phyloP scores from a whole-genome alignment of 2,888 invertebrate species.

The Arctia plantaginis region DNA sequence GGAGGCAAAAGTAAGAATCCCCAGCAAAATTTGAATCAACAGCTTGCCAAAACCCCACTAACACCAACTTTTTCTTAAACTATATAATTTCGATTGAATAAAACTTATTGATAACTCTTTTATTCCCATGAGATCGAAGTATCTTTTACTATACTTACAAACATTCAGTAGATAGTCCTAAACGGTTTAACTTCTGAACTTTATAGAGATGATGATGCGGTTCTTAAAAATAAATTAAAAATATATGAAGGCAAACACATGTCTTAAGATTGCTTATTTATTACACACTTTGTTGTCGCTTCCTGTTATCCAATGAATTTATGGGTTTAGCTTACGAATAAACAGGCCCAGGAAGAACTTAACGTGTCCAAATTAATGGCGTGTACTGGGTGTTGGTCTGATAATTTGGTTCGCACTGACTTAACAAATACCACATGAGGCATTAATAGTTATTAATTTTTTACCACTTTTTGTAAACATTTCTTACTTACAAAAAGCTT shows the following conservation, averaged over 20 bases:
- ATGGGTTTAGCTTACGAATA: constrained; percentile 78
- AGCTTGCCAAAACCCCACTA: constrained; percentile 54
- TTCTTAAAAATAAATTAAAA: constrained; percentile 62
- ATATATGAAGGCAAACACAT: constrained; percentile 69
- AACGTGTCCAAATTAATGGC: constrained; percentile 68
- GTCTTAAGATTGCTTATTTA: constrained; percentile 75
- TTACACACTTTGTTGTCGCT: constrained; percentile 77
- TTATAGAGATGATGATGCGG: constrained; percentile 72
- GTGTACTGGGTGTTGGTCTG: constrained; percentile 49
- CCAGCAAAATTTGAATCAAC: constrained; percentile 36
- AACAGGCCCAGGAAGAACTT: constrained; percentile 77
- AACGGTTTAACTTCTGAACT: constrained; percentile 68
- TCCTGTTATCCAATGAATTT: constrained; percentile 80
- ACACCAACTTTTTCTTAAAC: constrained; percentile 55
- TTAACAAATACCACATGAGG: constrained; percentile 39
- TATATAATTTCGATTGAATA: constrained; percentile 73
- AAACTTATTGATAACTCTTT: constrained; percentile 83
- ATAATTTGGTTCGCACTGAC: constrained; percentile 49
- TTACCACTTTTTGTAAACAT: constrained; percentile 21
- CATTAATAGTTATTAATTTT: constrained; percentile 40
- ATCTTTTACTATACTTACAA: constrained; percentile 76
- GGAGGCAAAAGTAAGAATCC: constrained; percentile 24
- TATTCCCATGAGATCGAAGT: constrained; percentile 74
- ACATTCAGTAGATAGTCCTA: constrained; percentile 73
- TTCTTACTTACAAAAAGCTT: neutral